Percentiles rank a stretch among this genome's conserved stretches.
Evolutionary conservation across 2,113 vertebrate genomes (phyloP).

Genomic region (Tangachromis dhanisi): DNA sequence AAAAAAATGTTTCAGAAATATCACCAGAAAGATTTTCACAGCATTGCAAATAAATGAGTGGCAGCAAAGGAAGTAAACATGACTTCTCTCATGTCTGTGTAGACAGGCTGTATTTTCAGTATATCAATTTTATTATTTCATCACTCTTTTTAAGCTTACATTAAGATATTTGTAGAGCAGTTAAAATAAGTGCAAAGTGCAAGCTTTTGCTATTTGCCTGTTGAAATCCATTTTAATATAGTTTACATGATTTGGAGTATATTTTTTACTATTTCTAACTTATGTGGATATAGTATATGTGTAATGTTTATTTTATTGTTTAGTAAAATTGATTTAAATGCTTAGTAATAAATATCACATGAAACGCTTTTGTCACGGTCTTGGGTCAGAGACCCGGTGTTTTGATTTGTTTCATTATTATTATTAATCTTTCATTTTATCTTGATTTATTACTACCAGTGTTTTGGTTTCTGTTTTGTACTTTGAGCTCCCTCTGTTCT

Average conservation of each 20-base stretch:
- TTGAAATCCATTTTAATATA: not conserved
- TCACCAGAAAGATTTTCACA: not conserved
- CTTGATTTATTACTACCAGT: not conserved
- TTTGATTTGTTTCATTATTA: not conserved
- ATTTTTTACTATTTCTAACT: not conserved
- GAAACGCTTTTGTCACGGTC: not conserved
- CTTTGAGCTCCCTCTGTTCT: not conserved
- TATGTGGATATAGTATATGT: not conserved
- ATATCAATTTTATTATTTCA: not conserved
- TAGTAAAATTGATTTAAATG: not conserved
- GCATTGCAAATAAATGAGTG: not conserved
- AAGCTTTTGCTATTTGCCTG: not conserved
- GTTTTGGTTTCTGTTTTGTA: not conserved
- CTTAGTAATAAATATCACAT: not conserved
- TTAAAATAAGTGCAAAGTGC: not conserved
- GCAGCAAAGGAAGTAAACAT: not conserved
- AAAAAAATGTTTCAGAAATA: not conserved
- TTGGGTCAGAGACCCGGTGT: not conserved
- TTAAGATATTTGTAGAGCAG: not conserved
- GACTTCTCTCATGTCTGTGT: not conserved
- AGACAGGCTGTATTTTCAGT: not conserved
- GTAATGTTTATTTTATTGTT: not conserved
- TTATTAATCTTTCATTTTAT: not conserved
- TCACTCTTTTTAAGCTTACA: not conserved
- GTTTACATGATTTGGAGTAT: not conserved